Percentiles rank a stretch among this genome's conserved stretches.
These are phyloP conservation scores for Syndactyla subalaris DNA, from an alignment of 2,797 vertebrate species.

Conservation along the genomic window DNA sequence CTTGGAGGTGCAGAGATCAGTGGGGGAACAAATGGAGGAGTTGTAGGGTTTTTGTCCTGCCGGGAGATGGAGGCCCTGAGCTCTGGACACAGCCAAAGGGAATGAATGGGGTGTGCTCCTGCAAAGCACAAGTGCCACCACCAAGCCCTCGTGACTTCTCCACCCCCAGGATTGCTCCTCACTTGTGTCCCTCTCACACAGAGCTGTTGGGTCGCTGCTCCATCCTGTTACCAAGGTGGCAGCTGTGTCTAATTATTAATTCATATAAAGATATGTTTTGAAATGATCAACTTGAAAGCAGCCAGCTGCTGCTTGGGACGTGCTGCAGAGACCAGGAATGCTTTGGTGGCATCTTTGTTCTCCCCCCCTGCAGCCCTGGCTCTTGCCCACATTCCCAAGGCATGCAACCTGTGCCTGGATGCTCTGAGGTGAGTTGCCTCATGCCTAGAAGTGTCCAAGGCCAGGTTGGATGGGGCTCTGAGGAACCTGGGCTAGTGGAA, in stretches of 20 bases:
- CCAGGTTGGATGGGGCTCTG: not conserved
- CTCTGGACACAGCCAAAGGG: not conserved
- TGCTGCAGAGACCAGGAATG: not conserved
- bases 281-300: not conserved
- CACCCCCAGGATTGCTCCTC: not conserved
- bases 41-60: not conserved
- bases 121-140: not conserved
- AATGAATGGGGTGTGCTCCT: rapidly evolving
- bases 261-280: not conserved
- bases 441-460: not conserved
- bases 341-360: not conserved
- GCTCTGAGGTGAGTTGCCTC: not conserved
- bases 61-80: not conserved
- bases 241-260: not conserved
- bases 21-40: not conserved
- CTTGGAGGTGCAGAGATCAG: not conserved
- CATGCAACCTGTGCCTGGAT: not conserved
- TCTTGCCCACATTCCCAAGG: rapidly evolving
- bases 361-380: not conserved
- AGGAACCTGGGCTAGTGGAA: not conserved
- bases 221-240: not conserved
- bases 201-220: not conserved
- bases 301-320: not conserved
- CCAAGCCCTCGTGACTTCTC: not conserved
- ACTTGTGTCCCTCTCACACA: not conserved